Conservation (phyloP, 1,140 invertebrate genomes). For the Camponotus pennsylvanicus region DNA sequence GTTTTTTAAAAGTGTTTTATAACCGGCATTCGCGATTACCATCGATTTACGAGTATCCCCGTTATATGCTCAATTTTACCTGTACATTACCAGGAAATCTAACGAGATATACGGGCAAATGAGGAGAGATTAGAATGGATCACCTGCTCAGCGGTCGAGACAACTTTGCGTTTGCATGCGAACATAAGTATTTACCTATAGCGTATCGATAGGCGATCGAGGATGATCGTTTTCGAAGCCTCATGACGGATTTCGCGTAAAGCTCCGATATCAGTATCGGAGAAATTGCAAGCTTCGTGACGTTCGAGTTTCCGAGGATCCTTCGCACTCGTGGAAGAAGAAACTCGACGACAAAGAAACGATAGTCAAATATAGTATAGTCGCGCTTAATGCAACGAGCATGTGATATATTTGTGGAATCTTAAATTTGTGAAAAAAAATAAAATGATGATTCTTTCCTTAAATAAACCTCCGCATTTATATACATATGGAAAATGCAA, state of each 20-base stretch:
- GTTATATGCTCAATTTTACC: neutral
- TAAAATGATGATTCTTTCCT: conserved; percentile 4
- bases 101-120: neutral
- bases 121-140: conserved; percentile 23
- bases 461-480: conserved; percentile 35
- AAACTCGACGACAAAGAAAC: neutral
- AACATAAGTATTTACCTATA: conserved; percentile 52
- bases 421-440: conserved; percentile 20
- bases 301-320: conserved; percentile 9
- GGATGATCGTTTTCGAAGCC: conserved; percentile 23
- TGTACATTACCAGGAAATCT: neutral
- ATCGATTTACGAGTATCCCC: neutral
- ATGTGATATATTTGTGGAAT: neutral
- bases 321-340: conserved; percentile 18
- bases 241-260: conserved; percentile 44
- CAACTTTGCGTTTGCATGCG: conserved; percentile 22
- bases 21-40: neutral
- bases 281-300: conserved; percentile 41
- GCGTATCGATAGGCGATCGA: neutral
- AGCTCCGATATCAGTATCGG: neutral
- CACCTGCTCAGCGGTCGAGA: neutral
- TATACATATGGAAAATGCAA: conserved; percentile 6
- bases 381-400: neutral
- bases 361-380: neutral
- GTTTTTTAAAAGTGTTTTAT: neutral